Base-by-base conservation (phyloP, 2,888 invertebrate species). In the Antitype chi region DNA sequence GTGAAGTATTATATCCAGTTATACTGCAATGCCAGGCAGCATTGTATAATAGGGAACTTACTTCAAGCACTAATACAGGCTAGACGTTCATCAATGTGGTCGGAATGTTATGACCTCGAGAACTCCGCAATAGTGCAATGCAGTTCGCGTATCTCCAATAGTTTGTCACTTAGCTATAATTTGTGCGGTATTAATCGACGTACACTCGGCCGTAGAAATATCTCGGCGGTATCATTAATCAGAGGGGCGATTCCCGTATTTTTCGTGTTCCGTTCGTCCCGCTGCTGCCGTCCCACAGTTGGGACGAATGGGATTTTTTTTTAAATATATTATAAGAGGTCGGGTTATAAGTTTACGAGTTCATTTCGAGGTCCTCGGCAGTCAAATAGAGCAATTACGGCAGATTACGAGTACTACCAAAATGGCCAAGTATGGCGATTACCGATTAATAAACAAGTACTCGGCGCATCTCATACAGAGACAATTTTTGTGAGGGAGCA, bases 121-220 rank as follows among this genome's bases (percentile, higher is more conserved):
- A 82, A 55, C 69, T 43, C 28, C 52, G 59, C 80, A 55, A 69
- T 82, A 80, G 64, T 70, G 78, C 83, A 82, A 66, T 82, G 60
- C 66, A 53, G 70, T 43, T 8, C 76, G 63, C 82, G 80, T 66
- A 59, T 32, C 60, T 66, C 52, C 32, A 38, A 76, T 77, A 32
- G 23, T 77, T 11, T 15, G 32, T 70, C 70, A 70, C 66, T 82
- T 66, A 70, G 64, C 32, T 80, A 49, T 53, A 76, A 76, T 55
- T 64, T 80, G 63, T 53, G 4, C 32, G 15, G 0, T 73, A 38
- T 73, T 80, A 43, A 11, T 43, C 43, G 43, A 9, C 8, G 43
- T 43, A 43, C 43, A 43, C 43, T 9, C 9, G 43, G 43, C 7
- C 9, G 43, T 43, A 43, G 0, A 43, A 43, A 43, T 43, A 43